Evolutionary conservation across 2,797 vertebrate genomes (phyloP), one percentile per base, ranked within the genome.

Genomic region (Myiotriccus ornatus): DNA sequence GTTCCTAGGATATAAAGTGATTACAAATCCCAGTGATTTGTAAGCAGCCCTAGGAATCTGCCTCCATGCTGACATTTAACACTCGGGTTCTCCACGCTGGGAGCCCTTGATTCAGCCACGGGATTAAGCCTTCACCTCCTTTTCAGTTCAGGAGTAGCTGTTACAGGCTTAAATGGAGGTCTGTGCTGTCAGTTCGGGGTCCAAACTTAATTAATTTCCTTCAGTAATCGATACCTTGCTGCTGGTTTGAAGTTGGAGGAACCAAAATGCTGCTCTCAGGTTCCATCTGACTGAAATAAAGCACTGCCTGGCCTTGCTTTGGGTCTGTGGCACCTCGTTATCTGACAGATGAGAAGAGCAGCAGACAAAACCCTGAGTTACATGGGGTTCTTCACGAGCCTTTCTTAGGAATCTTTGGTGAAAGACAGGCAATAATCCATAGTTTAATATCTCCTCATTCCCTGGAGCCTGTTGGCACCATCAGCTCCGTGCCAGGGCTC

Each of bases 11-110:
- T 80, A 80, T 77, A 83, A 93, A 95, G 86, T 3, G n/a, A 89
- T 93, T 90, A 56, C 83, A 94, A 95, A 95, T 93, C 86, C 84
- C 56, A 52, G 84, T 2, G 18, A 89, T 96, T 95, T 95, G 93
- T 96, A 92, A 87, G 78, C 0, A 4, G 88, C 84, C 49, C 4
- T 85, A 93, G 89, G 94, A 93, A 95, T 92, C 90, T 82, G 93
- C 86, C 81, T 77, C 87, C 80, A 10, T 17, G 86, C 93, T 95
- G 95, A 80, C 70, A 84, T 62, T 39, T 47, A 91, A 41, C 32
- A 46, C 57, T 43, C 0, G 0, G 46, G 32, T 83, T 71, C 86
- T 94, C 84, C 88, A 57, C 0, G 6, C 81, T 68, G 50, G 85
- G 74, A 74, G 50, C 43, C 62, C 65, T 77, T 41, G 70, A 77